Base-by-base conservation (phyloP, 2,797 vertebrate genomes). In the Brachymystax lenok region DNA sequence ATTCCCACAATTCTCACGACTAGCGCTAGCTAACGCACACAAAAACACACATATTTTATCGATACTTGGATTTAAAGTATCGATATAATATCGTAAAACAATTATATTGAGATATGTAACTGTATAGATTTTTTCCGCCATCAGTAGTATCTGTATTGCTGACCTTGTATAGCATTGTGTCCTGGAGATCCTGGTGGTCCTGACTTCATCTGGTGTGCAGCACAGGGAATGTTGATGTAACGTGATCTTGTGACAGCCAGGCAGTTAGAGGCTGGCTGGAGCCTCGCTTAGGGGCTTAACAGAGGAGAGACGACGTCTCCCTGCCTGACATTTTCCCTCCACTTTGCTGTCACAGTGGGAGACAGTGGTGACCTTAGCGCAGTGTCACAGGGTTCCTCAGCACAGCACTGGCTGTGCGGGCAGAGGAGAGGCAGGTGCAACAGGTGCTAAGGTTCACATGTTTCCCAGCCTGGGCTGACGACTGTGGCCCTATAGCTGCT, bases 171-270 rank as follows among this genome's bases (percentile, higher is more conserved):
- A 63, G 59, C 6, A 63, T 35, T 68, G 66, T 17, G 66, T 68
- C 6, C 68, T 40, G 74, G 54, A 69, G 33, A 83, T 78, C 40
- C 77, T 81, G 76, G 81, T 74, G 80, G 21, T 30, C 50, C 67
- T 64, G 67, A 51, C 54, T 80, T 30, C 28, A 35, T 68, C 66
- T 68, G 66, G 66, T 68, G 30, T 68, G 28, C 59, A 63, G 59
- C 59, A 68, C 71, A 59, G 67, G 68, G 69, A 54, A 30, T 30
- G 28, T 59, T 59, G 67, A 33, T 73, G n/a, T 61, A 52, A 73
- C 19, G 16, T 74, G 50, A 69, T 82, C 56, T 50, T 63, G 21
- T 75, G 63, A 73, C 72, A 63, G 61, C 46, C 46, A 73, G 73
- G 67, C 70, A 54, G 74, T 54, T 52, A 64, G 56, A 74, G 52